phyloP scores from a whole-genome alignment of 2,888 invertebrate species.

The Candidula unifasciata region DNA sequence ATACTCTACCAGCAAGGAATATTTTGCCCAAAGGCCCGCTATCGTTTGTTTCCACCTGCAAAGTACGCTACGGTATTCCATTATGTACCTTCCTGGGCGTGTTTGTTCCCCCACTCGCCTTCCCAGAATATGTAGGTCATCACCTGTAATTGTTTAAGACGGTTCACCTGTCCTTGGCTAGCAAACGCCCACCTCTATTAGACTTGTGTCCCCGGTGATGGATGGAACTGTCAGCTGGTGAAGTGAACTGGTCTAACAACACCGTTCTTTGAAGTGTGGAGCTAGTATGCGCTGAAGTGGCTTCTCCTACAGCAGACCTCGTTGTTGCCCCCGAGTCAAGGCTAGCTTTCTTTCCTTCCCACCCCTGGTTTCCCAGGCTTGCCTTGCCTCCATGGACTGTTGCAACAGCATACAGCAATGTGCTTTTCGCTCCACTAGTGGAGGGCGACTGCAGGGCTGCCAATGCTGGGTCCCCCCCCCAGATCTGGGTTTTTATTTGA shows the following conservation, averaged over 20 bases:
- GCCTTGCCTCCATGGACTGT: too few relatives aligned
- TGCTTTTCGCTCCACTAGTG: too few relatives aligned
- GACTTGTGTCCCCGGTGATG: neutral
- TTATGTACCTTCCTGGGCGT: too few relatives aligned
- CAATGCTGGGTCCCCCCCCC: too few relatives aligned
- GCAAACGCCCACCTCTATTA: neutral
- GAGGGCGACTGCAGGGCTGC: too few relatives aligned
- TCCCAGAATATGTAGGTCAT: neutral
- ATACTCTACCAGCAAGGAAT: too few relatives aligned
- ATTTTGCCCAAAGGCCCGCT: too few relatives aligned
- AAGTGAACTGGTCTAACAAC: neutral
- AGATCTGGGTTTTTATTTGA: too few relatives aligned
- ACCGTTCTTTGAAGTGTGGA: neutral
- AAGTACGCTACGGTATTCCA: too few relatives aligned
- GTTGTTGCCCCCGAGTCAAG: too few relatives aligned
- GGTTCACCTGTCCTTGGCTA: neutral
- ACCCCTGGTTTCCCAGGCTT: neutral
- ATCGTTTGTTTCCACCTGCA: too few relatives aligned
- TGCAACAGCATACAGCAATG: too few relatives aligned
- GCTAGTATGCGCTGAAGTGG: neutral
- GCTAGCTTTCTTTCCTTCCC: neutral
- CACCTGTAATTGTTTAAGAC: constrained; percentile 15
- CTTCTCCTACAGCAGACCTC: neutral
- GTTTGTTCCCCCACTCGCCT: neutral
- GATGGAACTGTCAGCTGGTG: constrained; percentile 10